These are phyloP conservation scores for Polyommatus iphigenia DNA, from an alignment of 2,888 invertebrate species.

Conservation along the genomic window DNA sequence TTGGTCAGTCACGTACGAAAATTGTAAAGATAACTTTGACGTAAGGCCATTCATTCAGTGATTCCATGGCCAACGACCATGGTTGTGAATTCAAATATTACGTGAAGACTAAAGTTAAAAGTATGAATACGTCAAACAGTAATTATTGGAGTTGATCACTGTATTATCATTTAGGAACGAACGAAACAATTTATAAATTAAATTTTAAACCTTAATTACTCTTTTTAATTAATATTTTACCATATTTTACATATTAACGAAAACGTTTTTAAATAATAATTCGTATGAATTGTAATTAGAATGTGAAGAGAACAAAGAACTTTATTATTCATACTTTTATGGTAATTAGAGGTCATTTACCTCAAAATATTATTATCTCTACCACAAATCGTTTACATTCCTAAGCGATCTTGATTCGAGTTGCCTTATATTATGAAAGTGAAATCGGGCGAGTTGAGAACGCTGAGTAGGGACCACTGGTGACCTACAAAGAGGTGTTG, in stretches of 20 bases:
- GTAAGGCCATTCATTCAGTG: neutral
- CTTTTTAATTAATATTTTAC: neutral
- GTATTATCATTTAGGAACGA: neutral
- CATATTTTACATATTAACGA: neutral
- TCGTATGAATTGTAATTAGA: neutral
- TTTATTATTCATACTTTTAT: conserved; percentile 11
- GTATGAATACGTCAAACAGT: too few species aligned
- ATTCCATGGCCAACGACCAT: neutral
- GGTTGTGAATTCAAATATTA: neutral
- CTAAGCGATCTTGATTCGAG: neutral
- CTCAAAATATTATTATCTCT: neutral
- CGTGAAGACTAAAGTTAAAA: too few species aligned
- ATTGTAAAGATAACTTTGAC: neutral
- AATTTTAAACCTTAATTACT: neutral
- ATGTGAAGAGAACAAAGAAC: conserved; percentile 17
- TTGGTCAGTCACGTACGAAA: conserved; percentile 16
- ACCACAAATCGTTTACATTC: neutral
- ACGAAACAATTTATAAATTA: neutral
- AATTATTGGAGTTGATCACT: too few species aligned
- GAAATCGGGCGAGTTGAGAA: conserved; percentile 23
- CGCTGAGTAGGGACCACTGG: conserved; percentile 18
- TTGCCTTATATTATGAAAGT: neutral
- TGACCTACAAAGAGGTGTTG: conserved; percentile 32
- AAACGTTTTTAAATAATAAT: neutral
- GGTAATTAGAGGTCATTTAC: neutral